Conservation (phyloP, 1,140 invertebrate species). For the Cyclina sinensis region DNA sequence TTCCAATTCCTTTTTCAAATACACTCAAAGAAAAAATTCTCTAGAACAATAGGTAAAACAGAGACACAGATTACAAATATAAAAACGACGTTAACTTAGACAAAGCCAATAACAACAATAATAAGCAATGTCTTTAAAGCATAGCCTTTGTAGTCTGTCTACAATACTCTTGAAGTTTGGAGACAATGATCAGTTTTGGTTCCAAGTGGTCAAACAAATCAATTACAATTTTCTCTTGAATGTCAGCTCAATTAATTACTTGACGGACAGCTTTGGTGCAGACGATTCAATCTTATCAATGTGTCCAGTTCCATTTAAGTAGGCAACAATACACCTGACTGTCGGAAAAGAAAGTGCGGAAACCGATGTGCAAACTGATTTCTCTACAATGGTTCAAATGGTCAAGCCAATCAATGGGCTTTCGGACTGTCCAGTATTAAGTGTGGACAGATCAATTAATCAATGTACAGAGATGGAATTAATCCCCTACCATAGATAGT, state of each 20-base stretch:
- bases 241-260: slow-evolving; percentile 19
- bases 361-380: background rate
- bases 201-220: slow-evolving; percentile 36
- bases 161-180: background rate
- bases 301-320: background rate
- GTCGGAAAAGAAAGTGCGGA: background rate
- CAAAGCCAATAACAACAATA: slow-evolving; percentile 8
- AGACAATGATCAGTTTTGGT: background rate
- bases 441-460: slow-evolving; percentile 15
- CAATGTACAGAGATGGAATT: slow-evolving; percentile 21
- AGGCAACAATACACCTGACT: background rate
- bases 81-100: background rate
- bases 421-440: background rate
- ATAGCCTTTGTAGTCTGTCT: slow-evolving; percentile 16
- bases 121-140: background rate
- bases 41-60: too few species aligned
- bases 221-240: slow-evolving; percentile 22
- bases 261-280: background rate
- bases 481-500: background rate
- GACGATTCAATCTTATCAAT: background rate
- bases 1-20: too few species aligned
- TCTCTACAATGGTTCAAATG: slow-evolving; percentile 9
- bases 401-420: background rate
- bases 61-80: too few species aligned
- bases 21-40: too few species aligned